A percentile compares a stretch with the other conserved stretches of the same genome.
phyloP scores from a whole-genome alignment of 2,113 vertebrate genomes.

The Alaudala cheleensis region DNA sequence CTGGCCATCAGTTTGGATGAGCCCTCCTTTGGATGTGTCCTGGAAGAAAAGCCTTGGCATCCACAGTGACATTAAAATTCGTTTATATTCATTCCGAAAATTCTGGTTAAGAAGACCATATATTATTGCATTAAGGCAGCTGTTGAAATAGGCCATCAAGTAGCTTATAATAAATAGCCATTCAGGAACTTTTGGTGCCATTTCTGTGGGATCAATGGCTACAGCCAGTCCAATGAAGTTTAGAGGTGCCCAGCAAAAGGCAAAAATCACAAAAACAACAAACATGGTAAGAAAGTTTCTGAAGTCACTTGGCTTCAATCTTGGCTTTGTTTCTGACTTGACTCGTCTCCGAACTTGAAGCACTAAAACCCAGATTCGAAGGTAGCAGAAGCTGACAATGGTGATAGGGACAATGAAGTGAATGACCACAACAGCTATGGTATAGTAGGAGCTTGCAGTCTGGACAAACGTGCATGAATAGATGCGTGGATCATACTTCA shows the following conservation, averaged over 20 bases:
- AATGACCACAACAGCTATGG: conserved; percentile 81
- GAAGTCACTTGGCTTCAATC: conserved; percentile 79
- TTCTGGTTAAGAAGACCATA: conserved; percentile 92
- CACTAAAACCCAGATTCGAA: conserved; percentile 89
- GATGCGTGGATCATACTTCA: conserved; percentile 86
- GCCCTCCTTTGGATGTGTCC: conserved; percentile 78
- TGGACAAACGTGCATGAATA: conserved; percentile 92
- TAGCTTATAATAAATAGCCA: conserved; percentile 91
- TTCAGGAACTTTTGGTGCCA: conserved; percentile 85
- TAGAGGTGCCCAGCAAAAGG: conserved; percentile 92
- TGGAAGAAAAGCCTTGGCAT: conserved; percentile 81
- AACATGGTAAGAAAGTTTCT: conserved; percentile 93
- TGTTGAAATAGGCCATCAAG: conserved; percentile 95
- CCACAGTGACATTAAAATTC: conserved; percentile 85
- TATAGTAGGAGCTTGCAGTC: conserved; percentile 85
- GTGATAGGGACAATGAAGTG: conserved; percentile 90
- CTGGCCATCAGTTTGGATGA: conserved; percentile 63
- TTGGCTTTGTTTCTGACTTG: conserved; percentile 78
- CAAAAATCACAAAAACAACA: conserved; percentile 90
- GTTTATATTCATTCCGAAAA: conserved; percentile 89
- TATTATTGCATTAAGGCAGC: conserved; percentile 91
- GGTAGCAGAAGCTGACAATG: conserved; percentile 90
- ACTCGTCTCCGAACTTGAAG: conserved; percentile 85
- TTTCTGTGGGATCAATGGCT: conserved; percentile 79
- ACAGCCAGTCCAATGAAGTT: conserved; percentile 89